phyloP scores from a whole-genome alignment of 2,797 vertebrate species.

The Cheirogaleus major region DNA sequence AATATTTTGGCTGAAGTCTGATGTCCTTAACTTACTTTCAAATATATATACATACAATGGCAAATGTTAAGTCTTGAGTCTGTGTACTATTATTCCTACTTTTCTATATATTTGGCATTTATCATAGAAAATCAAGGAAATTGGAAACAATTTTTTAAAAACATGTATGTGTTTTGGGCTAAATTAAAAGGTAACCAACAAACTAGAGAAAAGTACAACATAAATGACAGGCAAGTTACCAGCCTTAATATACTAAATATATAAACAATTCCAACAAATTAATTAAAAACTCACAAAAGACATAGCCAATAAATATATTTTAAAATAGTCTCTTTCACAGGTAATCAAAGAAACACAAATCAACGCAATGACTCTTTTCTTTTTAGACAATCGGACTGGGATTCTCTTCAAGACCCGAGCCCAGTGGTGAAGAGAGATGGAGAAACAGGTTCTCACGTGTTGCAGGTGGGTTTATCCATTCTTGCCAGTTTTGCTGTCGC shows the following conservation, averaged over 20 bases:
- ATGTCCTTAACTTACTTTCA: neutral
- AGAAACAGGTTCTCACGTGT: neutral
- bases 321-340: neutral
- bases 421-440: too few relatives aligned
- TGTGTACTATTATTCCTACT: neutral
- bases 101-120: conserved; percentile 4
- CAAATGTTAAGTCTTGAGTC: neutral
- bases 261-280: neutral
- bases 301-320: neutral
- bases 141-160: neutral
- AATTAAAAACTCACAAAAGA: neutral
- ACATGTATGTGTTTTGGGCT: neutral
- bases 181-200: neutral
- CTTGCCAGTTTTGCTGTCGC: neutral
- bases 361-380: neutral
- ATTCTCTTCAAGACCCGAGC: neutral
- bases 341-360: neutral
- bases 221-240: neutral
- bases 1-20: neutral
- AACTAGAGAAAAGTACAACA: neutral
- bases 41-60: neutral
- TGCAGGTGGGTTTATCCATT: neutral
- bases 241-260: neutral
- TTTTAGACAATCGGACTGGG: neutral
- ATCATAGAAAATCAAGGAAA: neutral